These are phyloP conservation scores for Cyrtonyx montezumae DNA, from an alignment of 2,113 vertebrate species.

Conservation along the genomic window DNA sequence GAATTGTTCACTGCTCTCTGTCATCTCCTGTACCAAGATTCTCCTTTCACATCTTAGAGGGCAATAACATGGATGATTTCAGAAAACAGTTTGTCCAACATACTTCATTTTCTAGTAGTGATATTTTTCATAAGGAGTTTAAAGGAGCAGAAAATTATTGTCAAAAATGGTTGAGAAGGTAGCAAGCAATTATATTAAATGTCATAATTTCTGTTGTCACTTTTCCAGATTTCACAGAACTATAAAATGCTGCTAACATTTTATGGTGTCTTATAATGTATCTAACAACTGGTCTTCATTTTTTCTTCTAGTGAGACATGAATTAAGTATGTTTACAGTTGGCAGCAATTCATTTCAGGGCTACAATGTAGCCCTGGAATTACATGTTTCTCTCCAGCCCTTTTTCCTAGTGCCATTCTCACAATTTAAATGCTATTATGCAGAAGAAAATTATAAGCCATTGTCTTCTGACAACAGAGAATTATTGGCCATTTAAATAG, in stretches of 20 bases:
- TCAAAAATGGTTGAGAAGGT: neutral
- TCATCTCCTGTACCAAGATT: neutral
- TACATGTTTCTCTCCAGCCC: conserved; percentile 8
- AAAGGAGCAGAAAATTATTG: neutral
- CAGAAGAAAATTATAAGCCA: conserved; percentile 66
- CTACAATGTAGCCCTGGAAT: conserved; percentile 23
- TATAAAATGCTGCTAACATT: neutral
- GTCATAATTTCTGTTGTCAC: neutral
- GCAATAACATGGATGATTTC: neutral
- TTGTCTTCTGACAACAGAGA: conserved; percentile 74
- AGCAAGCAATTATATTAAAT: conserved; percentile 8
- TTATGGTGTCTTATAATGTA: neutral
- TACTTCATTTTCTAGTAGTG: neutral
- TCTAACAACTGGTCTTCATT: conserved; percentile 46
- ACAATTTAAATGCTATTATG: conserved; percentile 69
- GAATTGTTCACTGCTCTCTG: neutral
- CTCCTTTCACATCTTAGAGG: neutral
- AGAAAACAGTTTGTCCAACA: neutral
- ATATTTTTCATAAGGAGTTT: neutral
- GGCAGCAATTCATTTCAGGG: conserved; percentile 43
- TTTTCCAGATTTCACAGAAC: conserved; percentile 32
- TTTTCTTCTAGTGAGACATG: conserved; percentile 7
- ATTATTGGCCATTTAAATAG: conserved; percentile 73
- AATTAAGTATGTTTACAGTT: conserved; percentile 68
- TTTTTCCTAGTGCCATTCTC: conserved; percentile 48